Percentiles rank a stretch among this genome's conserved stretches.
Evolutionary conservation across 2,113 vertebrate genomes (phyloP).

Genomic region (Spilogale gracilis): DNA sequence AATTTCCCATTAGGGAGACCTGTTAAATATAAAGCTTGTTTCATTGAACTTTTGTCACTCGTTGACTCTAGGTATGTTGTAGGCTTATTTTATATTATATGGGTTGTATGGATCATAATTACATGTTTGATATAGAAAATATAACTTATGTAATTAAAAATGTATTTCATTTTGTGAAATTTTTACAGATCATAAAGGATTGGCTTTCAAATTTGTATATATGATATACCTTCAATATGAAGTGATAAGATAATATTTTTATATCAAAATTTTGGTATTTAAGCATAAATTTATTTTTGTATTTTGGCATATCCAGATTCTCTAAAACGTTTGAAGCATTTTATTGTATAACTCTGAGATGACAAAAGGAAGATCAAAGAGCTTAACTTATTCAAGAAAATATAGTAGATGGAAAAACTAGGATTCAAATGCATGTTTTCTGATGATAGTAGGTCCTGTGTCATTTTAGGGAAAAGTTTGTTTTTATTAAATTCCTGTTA

Average conservation of each 20-base stretch:
- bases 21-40: slow-evolving; percentile 66
- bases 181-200: slow-evolving; percentile 34
- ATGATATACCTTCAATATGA: background rate
- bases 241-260: slow-evolving; percentile 7
- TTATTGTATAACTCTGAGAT: background rate
- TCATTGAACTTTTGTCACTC: slow-evolving; percentile 60
- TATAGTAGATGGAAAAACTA: slow-evolving; percentile 19
- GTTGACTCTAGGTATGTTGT: slow-evolving; percentile 19
- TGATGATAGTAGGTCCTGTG: background rate
- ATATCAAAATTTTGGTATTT: slow-evolving; percentile 50
- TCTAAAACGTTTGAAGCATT: slow-evolving; percentile 27
- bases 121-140: slow-evolving; percentile 38
- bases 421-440: background rate
- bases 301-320: background rate
- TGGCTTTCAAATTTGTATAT: background rate
- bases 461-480: slow-evolving; percentile 25
- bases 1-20: slow-evolving; percentile 51
- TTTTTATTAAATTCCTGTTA: slow-evolving; percentile 27
- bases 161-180: slow-evolving; percentile 45
- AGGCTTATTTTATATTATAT: slow-evolving; percentile 35
- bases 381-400: slow-evolving; percentile 38
- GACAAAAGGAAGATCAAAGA: background rate
- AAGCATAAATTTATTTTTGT: background rate
- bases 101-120: background rate
- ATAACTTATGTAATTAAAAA: slow-evolving; percentile 26